phyloP scores from a whole-genome alignment of 2,888 invertebrate species.

The Pteria penguin region DNA sequence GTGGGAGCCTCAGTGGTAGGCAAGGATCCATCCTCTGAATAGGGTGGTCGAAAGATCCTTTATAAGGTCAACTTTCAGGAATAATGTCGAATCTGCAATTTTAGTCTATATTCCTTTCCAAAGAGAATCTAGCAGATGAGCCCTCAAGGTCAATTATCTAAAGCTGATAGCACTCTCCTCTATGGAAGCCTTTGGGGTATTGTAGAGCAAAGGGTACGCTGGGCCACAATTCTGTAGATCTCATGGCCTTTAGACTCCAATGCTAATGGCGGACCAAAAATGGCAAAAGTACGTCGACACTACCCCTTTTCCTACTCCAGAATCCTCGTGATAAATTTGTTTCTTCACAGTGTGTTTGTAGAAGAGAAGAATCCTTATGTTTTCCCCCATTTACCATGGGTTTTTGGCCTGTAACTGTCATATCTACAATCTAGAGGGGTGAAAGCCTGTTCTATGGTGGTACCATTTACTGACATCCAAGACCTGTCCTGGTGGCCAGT shows the following conservation, averaged over 20 bases:
- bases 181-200: background rate
- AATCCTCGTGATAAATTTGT: slow-evolving; percentile 41
- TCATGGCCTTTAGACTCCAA: slow-evolving; percentile 46
- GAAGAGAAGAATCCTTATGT: too few species aligned
- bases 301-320: too few species aligned
- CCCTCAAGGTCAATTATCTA: too few species aligned
- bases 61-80: slow-evolving; percentile 1
- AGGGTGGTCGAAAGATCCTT: background rate
- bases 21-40: background rate
- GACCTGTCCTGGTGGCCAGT: slow-evolving; percentile 47
- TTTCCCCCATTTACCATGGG: slow-evolving; percentile 27
- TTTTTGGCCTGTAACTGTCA: slow-evolving; percentile 30
- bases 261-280: too few species aligned
- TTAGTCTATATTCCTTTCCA: slow-evolving; percentile 37
- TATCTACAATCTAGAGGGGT: slow-evolving; percentile 19
- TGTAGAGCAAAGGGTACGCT: slow-evolving; percentile 23
- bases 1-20: slow-evolving; percentile 14
- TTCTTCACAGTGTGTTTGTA: slow-evolving; percentile 41
- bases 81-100: slow-evolving; percentile 38
- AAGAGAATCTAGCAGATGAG: too few species aligned
- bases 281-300: too few species aligned
- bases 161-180: too few species aligned
- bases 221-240: slow-evolving; percentile 43
- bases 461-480: background rate
- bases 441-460: too few species aligned